A percentile compares a stretch with the other conserved stretches of the same genome.
Conservation (phyloP, 2,888 invertebrate genomes). For the Zygogramma bicolorata region DNA sequence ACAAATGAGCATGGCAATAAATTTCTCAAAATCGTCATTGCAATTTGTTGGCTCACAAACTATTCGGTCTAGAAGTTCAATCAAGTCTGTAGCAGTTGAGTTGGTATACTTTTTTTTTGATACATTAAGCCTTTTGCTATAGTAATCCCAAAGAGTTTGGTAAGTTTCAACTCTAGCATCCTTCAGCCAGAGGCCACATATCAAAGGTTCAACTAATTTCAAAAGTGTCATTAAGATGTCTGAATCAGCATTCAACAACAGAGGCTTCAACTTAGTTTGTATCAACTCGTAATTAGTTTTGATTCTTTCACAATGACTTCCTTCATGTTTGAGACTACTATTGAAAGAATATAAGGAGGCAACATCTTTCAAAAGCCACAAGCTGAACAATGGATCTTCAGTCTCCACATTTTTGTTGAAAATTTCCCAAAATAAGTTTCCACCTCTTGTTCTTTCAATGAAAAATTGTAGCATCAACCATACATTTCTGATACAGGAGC, state of each 20-base stretch:
- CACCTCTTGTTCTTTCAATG: constrained; percentile 44
- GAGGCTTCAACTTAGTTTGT: constrained; percentile 53
- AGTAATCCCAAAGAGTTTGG: constrained; percentile 63
- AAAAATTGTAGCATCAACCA: constrained; percentile 58
- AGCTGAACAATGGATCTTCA: constrained; percentile 53
- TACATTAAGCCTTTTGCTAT: constrained; percentile 59
- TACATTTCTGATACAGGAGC: constrained; percentile 56
- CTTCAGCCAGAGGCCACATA: constrained; percentile 58
- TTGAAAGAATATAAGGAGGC: constrained; percentile 50
- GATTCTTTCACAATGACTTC: constrained; percentile 41
- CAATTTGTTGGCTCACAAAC: constrained; percentile 46
- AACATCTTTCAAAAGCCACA: constrained; percentile 57
- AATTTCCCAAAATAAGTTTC: constrained; percentile 57
- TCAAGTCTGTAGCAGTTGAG: constrained; percentile 42
- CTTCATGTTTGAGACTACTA: constrained; percentile 39
- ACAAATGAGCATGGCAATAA: constrained; percentile 57
- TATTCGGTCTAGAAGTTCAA: constrained; percentile 52
- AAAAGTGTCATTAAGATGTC: constrained; percentile 52
- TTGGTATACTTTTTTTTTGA: constrained; percentile 48
- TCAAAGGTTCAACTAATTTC: constrained; percentile 54
- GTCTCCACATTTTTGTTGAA: constrained; percentile 55
- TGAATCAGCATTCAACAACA: constrained; percentile 44
- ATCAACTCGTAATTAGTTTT: constrained; percentile 56
- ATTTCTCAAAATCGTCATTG: constrained; percentile 60
- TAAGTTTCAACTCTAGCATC: constrained; percentile 59